phyloP scores from a whole-genome alignment of 1,140 invertebrate genomes.

The Daktulosphaira vitifoliae region DNA sequence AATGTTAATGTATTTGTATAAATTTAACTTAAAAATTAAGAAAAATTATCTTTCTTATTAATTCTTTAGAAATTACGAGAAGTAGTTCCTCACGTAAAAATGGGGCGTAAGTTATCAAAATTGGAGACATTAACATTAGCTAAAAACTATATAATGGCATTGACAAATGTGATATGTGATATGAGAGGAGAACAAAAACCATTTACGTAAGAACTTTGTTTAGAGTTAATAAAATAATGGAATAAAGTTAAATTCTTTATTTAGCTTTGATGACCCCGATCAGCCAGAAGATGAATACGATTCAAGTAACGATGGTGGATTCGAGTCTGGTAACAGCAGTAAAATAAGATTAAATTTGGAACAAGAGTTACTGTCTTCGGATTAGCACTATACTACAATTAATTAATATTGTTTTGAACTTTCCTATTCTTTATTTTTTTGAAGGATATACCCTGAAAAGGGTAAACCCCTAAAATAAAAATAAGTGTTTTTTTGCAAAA shows the following conservation, averaged over 20 bases:
- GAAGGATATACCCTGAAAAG: background rate
- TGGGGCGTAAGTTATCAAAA: slow-evolving; percentile 74
- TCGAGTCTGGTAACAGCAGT: slow-evolving; percentile 15
- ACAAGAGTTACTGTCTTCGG: slow-evolving; percentile 22
- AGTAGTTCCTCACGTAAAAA: slow-evolving; percentile 78
- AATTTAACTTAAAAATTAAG: too few relatives aligned
- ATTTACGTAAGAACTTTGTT: slow-evolving; percentile 52
- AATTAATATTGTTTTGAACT: background rate
- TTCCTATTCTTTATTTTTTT: background rate
- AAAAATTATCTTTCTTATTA: too few relatives aligned
- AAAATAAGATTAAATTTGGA: slow-evolving; percentile 1
- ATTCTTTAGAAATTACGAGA: slow-evolving; percentile 60
- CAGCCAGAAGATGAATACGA: slow-evolving; percentile 16
- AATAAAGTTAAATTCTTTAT: too few relatives aligned
- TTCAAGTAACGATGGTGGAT: slow-evolving; percentile 24
- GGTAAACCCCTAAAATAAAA: too few relatives aligned
- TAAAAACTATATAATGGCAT: slow-evolving; percentile 83
- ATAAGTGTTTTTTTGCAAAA: too few relatives aligned
- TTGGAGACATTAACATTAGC: slow-evolving; percentile 80
- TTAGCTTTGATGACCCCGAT: slow-evolving; percentile 25
- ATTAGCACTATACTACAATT: background rate
- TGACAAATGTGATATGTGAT: slow-evolving; percentile 78
- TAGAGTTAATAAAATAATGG: too few relatives aligned
- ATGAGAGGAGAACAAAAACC: slow-evolving; percentile 61
- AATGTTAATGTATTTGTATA: too few relatives aligned